Base-by-base conservation (phyloP, 2,113 vertebrate genomes). In the Alethe castanea region DNA sequence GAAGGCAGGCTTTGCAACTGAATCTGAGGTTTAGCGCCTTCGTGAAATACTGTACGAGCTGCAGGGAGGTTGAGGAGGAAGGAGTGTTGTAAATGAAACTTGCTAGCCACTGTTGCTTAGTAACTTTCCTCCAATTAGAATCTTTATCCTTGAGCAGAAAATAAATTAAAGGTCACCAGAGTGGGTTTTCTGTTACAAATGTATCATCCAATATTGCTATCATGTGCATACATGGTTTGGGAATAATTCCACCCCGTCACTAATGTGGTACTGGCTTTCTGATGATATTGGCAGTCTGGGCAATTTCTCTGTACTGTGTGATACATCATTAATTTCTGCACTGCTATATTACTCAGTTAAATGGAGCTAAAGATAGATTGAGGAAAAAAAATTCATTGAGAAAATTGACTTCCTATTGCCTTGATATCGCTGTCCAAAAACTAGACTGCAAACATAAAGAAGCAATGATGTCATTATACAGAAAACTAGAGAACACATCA, bases 101-200 rank as follows among this genome's bases (percentile, higher is more conserved):
- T 97, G 77, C 66, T 95, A 85, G 72, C 81, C 84, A 78, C 54
- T 91, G 66, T 91, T 93, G 47, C 91, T 94, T 93, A 23, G 74
- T 65, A 95, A 93, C 36, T 70, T 96, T 97, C 81, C 92, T 87
- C 65, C 71, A 57, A 29, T 90, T 96, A 94, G 24, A 73, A 42
- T 85, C 47, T 91, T 97, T 84, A 95, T 86, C 62, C 74, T 33
- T 67, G 71, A 44, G 61, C 70, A 94, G 74, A 83, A 85, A 96
- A 76, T 45, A 95, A 96, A 94, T 77, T 60, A 92, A 71, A 50
- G 12, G 52, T 92, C 93, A 95, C 50, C 64, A 97, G 53, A 80
- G 77, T 56, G 50, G 65, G 44, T 79, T 94, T 96, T 85, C 90
- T 79, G 36, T 94, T 87, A 85, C 29, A 86, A 91, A 92, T 76